Percentiles rank a stretch among this genome's conserved stretches.
These are phyloP conservation scores for Caenorhabditis sp. DNA, from an alignment of 2,888 invertebrate genomes.

Conservation along the genomic window DNA sequence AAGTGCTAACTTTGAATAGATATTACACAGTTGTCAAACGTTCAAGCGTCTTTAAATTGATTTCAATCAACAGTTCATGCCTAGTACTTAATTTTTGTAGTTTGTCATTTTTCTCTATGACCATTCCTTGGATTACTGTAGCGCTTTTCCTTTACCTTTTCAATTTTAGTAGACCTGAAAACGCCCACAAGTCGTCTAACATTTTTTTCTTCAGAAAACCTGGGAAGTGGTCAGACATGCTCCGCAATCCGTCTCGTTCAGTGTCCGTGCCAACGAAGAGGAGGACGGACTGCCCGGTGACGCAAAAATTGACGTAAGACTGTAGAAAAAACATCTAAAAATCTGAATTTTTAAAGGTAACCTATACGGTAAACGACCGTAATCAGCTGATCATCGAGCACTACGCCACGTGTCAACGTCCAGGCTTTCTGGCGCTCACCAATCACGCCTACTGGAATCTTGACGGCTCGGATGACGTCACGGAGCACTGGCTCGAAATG, in stretches of 20 bases:
- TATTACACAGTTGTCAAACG: too few species aligned
- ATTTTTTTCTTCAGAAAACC: slow-evolving; percentile 64
- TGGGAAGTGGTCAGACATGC: slow-evolving; percentile 65
- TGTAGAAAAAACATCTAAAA: not conserved
- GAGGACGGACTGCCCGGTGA: slow-evolving; percentile 68
- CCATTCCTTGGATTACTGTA: too few species aligned
- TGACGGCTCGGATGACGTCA: slow-evolving; percentile 60
- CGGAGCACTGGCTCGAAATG: slow-evolving; percentile 55
- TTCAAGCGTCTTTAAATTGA: too few species aligned
- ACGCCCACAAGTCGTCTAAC: too few species aligned
- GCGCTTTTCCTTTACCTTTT: too few species aligned
- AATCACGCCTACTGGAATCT: slow-evolving; percentile 71
- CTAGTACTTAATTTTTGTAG: too few species aligned
- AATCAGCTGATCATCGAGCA: slow-evolving; percentile 69
- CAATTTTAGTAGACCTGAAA: not conserved
- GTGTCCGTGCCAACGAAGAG: slow-evolving; percentile 24
- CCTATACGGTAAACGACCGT: slow-evolving; percentile 69
- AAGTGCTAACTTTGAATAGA: too few species aligned
- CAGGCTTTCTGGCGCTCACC: slow-evolving; percentile 60
- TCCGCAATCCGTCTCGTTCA: slow-evolving; percentile 57
- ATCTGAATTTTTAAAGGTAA: slow-evolving; percentile 51
- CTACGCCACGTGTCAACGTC: slow-evolving; percentile 51
- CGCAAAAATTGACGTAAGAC: slow-evolving; percentile 60
- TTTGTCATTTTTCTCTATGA: too few species aligned
- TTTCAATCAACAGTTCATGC: too few species aligned